A percentile compares a stretch with the other conserved stretches of the same genome.
Conservation (phyloP, 2,888 invertebrate genomes). For the Caenorhabditis uteleia region DNA sequence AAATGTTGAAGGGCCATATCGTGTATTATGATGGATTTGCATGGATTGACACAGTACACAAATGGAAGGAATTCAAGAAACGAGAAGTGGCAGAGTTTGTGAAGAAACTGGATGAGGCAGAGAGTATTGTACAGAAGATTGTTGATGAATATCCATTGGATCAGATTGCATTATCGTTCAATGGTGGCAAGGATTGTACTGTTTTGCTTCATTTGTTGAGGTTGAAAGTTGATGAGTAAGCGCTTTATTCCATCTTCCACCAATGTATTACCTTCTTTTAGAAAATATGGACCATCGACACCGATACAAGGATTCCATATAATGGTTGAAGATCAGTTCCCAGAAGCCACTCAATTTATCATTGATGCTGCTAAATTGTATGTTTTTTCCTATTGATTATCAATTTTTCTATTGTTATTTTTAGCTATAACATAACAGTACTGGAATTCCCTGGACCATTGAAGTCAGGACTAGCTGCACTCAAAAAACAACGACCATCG, state of each 20-base stretch:
- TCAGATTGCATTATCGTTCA: slow-evolving; percentile 88
- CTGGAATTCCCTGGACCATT: slow-evolving; percentile 78
- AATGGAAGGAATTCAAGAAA: slow-evolving; percentile 42
- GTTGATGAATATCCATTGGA: slow-evolving; percentile 73
- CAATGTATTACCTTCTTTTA: slow-evolving; percentile 20
- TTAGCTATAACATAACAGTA: slow-evolving; percentile 79
- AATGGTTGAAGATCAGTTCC: slow-evolving; percentile 81
- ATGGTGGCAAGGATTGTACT: slow-evolving; percentile 98
- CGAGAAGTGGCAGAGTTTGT: slow-evolving; percentile 51
- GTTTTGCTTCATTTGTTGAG: slow-evolving; percentile 80
- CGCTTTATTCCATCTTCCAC: background rate
- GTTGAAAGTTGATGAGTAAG: slow-evolving; percentile 57
- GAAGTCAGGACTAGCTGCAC: slow-evolving; percentile 77
- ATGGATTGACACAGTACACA: slow-evolving; percentile 66
- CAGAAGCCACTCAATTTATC: slow-evolving; percentile 84
- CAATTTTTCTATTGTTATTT: slow-evolving; percentile 10
- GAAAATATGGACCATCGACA: slow-evolving; percentile 55
- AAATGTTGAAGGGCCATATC: slow-evolving; percentile 68
- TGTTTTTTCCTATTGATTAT: slow-evolving; percentile 10
- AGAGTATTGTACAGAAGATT: slow-evolving; percentile 69
- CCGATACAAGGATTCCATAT: slow-evolving; percentile 80
- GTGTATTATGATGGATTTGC: slow-evolving; percentile 72
- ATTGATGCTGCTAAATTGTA: slow-evolving; percentile 70
- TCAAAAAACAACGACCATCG: slow-evolving; percentile 74
- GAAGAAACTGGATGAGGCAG: slow-evolving; percentile 62